Conservation (phyloP, 2,888 invertebrate genomes). For the Cheilosia pagana region DNA sequence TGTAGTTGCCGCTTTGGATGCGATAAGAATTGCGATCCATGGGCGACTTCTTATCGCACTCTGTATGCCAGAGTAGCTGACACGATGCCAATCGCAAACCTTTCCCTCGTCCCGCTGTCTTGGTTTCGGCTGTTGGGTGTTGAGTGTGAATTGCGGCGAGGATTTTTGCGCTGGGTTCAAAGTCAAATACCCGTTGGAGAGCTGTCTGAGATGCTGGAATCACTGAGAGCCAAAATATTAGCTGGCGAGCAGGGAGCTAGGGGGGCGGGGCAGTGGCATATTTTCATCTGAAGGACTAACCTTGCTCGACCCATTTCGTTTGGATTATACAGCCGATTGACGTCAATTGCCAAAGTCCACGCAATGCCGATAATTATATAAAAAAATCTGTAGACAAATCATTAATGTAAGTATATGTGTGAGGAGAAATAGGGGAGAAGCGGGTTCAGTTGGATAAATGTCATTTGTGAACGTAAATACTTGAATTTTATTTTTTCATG, state of each 20-base stretch:
- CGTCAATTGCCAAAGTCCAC: slow-evolving; percentile 71
- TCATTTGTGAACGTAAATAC: background rate
- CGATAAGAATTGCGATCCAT: slow-evolving; percentile 47
- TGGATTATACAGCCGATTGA: slow-evolving; percentile 51
- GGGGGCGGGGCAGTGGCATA: slow-evolving; percentile 7
- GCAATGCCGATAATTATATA: slow-evolving; percentile 5
- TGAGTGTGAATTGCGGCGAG: slow-evolving; percentile 40
- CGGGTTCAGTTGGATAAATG: background rate
- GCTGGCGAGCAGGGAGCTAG: background rate
- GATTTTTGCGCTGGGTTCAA: slow-evolving; percentile 49
- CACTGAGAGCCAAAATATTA: background rate
- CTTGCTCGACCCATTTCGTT: slow-evolving; percentile 61
- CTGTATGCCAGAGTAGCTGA: slow-evolving; percentile 5
- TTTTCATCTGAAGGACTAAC: slow-evolving; percentile 61
- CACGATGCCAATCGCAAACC: slow-evolving; percentile 22
- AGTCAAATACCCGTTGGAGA: slow-evolving; percentile 61
- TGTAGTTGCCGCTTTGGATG: background rate
- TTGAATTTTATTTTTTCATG: no score
- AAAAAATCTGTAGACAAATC: slow-evolving; percentile 11
- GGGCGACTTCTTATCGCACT: slow-evolving; percentile 29
- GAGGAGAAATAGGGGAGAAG: slow-evolving; percentile 5
- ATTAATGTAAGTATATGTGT: background rate
- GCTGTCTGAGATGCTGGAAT: slow-evolving; percentile 29
- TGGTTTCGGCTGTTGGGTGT: slow-evolving; percentile 9
- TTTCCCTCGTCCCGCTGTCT: slow-evolving; percentile 4